A percentile compares a stretch with the other conserved stretches of the same genome.
phyloP scores from a whole-genome alignment of 2,888 invertebrate genomes.

The Toxonevra muliebris region DNA sequence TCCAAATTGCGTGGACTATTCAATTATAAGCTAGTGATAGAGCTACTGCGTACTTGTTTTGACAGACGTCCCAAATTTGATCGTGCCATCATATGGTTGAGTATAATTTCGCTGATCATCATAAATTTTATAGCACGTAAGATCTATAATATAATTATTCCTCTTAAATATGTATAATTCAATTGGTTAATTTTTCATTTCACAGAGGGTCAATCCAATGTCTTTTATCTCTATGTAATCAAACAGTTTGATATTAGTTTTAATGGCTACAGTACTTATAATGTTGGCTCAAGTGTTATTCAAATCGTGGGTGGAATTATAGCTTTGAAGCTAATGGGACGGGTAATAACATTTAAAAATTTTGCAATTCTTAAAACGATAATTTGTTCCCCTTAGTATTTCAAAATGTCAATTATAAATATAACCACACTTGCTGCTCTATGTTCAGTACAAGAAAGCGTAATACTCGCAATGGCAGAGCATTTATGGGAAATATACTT shows the following conservation, averaged over 20 bases:
- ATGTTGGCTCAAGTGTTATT: slow-evolving; percentile 67
- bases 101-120: slow-evolving; percentile 54
- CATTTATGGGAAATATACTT: slow-evolving; percentile 57
- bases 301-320: slow-evolving; percentile 69
- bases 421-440: slow-evolving; percentile 52
- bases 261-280: slow-evolving; percentile 55
- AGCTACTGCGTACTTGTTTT: slow-evolving; percentile 57
- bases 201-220: slow-evolving; percentile 56
- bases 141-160: not conserved
- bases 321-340: slow-evolving; percentile 70
- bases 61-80: slow-evolving; percentile 55
- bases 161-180: not conserved
- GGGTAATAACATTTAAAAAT: slow-evolving; percentile 44
- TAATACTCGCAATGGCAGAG: slow-evolving; percentile 55
- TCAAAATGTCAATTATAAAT: slow-evolving; percentile 43
- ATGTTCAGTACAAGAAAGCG: slow-evolving; percentile 54
- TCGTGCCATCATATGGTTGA: slow-evolving; percentile 60
- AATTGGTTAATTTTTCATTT: not conserved
- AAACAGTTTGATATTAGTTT: slow-evolving; percentile 57
- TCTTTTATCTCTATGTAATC: slow-evolving; percentile 67
- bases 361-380: too few species aligned
- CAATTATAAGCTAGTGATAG: slow-evolving; percentile 53
- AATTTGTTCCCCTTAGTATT: slow-evolving; percentile 16
- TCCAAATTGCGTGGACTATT: slow-evolving; percentile 57
- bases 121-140: slow-evolving; percentile 56